Base-by-base conservation (phyloP, 2,113 vertebrate species). In the Candoia aspera region DNA sequence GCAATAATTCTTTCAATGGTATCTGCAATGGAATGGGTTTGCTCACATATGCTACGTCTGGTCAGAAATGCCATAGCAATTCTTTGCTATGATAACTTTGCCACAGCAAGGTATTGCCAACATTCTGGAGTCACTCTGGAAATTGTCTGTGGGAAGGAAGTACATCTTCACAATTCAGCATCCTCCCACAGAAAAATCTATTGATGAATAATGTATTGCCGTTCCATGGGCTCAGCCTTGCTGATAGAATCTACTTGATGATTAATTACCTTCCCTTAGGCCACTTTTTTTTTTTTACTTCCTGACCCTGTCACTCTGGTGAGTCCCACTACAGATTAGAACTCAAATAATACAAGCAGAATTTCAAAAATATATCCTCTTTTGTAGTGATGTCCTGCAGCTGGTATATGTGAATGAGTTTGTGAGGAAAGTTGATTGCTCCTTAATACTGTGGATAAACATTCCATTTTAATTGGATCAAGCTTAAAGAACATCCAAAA, bases 171-270 rank as follows among this genome's bases (percentile, higher is more conserved):
- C 26, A 79, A 84, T 64, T 89, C 58, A 53, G 87, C 60, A 33
- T 64, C 86, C 57, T 85, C 88, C 46, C 91, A 55, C 79, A 84
- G 79, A 89, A 46, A 92, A 62, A 58, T 17, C 90, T 73, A 42
- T 53, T 89, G 58, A 92, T 92, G 91, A 92, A 92, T 92, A 92
- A 92, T 92, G 58, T 79, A 92, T 92, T 64, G 87, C n/a, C 23
- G 26, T 89, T 92, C 87, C 46, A 84, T 84, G 42, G 87, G 42
- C 58, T 92, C 62, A 84, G 91, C 46, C 54, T 89, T 84, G 73
- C 73, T 89, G 91, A 89, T 92, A 92, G 73, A 89, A 92, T 92
- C 91, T 89, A 89, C n/a, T 46, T 49, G 46, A 92, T 89, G 91
- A 92, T 92, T 92, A 92, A 85, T 92, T 92, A 89, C 84, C 91